phyloP scores from a whole-genome alignment of 2,888 invertebrate genomes.

The Stenodera caucasica region DNA sequence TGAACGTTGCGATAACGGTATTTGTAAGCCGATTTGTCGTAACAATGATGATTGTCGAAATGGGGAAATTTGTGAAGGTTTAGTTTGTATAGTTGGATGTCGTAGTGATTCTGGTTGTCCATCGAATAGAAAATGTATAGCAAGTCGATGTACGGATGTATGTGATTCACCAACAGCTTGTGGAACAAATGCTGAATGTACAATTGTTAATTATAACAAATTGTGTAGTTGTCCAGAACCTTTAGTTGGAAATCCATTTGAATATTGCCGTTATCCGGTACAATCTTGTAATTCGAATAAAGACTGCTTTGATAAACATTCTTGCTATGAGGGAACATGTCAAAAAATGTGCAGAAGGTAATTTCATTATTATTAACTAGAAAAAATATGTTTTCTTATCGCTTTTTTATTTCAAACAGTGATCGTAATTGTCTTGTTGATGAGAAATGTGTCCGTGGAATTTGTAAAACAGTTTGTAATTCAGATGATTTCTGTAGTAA shows the following conservation, averaged over 20 bases:
- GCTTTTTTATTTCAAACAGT: constrained; percentile 51
- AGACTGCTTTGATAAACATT: constrained; percentile 70
- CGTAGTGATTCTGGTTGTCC: constrained; percentile 79
- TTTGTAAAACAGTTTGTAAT: constrained; percentile 84
- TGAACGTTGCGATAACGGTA: constrained; percentile 76
- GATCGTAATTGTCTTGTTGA: constrained; percentile 81
- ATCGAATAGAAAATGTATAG: constrained; percentile 70
- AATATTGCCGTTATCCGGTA: constrained; percentile 71
- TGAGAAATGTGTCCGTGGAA: constrained; percentile 81
- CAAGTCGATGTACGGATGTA: constrained; percentile 77
- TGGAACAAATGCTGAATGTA: constrained; percentile 80
- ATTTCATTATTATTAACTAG: constrained; percentile 32
- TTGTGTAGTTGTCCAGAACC: constrained; percentile 73
- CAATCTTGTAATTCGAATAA: constrained; percentile 65
- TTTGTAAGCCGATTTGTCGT: constrained; percentile 82
- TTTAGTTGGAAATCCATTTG: constrained; percentile 73
- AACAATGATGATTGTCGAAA: constrained; percentile 84
- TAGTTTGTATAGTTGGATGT: constrained; percentile 80
- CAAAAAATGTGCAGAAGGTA: constrained; percentile 77
- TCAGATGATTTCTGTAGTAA: constrained; percentile 78
- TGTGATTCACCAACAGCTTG: constrained; percentile 78
- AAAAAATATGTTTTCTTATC: background rate
- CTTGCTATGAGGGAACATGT: constrained; percentile 78
- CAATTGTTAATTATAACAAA: constrained; percentile 70
- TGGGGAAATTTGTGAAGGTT: constrained; percentile 83